These are phyloP conservation scores for Drosophila arizonae DNA, from an alignment of 1,140 invertebrate genomes.

Conservation along the genomic window DNA sequence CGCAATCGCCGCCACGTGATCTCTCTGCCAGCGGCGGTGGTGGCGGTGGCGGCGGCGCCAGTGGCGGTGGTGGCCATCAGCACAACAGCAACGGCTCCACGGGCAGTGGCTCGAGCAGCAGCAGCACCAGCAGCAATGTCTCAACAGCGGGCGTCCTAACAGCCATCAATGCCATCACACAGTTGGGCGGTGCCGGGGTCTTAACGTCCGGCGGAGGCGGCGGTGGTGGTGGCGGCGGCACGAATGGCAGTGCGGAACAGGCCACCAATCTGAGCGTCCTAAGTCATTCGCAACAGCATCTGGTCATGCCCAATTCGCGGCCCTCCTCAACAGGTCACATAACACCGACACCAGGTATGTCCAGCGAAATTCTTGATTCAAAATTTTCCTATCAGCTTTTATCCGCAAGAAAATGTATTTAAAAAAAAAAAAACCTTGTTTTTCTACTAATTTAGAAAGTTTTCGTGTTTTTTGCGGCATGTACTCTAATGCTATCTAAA, in stretches of 20 bases:
- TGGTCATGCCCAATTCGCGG: slow-evolving; percentile 83
- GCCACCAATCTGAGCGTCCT: slow-evolving; percentile 82
- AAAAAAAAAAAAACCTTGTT: slow-evolving; percentile 15
- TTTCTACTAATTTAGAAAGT: slow-evolving; percentile 33
- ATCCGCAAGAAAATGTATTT: slow-evolving; percentile 12
- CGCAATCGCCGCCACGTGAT: slow-evolving; percentile 93
- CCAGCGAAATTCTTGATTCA: neutral
- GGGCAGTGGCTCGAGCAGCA: slow-evolving; percentile 65
- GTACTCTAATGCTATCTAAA: slow-evolving; percentile 29
- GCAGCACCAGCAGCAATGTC: slow-evolving; percentile 81
- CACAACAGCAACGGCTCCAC: slow-evolving; percentile 76
- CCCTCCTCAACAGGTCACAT: slow-evolving; percentile 85
- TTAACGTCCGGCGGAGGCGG: slow-evolving; percentile 71
- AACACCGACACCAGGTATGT: slow-evolving; percentile 85
- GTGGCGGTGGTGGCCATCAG: slow-evolving; percentile 63
- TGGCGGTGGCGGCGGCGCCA: slow-evolving; percentile 34
- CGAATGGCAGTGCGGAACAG: slow-evolving; percentile 83
- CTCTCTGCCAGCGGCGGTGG: slow-evolving; percentile 82
- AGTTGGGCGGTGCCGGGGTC: slow-evolving; percentile 59
- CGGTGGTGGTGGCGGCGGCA: slow-evolving; percentile 77
- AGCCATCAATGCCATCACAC: slow-evolving; percentile 60
- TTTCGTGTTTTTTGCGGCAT: slow-evolving; percentile 32
- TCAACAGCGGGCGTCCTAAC: slow-evolving; percentile 37
- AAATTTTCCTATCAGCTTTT: slow-evolving; percentile 8
- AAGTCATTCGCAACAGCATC: slow-evolving; percentile 83